These are phyloP conservation scores for Erethizon dorsatum DNA, from an alignment of 2,797 vertebrate genomes.

Conservation along the genomic window DNA sequence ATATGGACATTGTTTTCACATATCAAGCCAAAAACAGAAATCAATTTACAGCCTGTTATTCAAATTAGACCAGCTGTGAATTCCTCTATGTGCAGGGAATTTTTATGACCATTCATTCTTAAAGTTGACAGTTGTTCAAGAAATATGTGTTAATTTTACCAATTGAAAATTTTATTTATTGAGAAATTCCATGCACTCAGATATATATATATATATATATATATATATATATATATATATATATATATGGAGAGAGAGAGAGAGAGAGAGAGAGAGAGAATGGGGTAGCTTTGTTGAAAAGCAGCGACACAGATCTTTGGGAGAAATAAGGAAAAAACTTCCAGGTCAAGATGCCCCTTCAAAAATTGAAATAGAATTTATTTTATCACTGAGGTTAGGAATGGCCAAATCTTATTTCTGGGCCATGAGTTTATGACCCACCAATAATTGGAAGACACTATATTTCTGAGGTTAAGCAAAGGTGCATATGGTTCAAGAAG, in stretches of 20 bases:
- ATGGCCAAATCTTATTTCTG: constrained; percentile 51
- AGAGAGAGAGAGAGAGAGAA: no score
- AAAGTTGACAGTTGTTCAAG: constrained; percentile 74
- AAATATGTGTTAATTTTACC: constrained; percentile 81
- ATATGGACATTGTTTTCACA: constrained; percentile 63
- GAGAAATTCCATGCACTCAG: constrained; percentile 63
- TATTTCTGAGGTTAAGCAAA: constrained; percentile 39
- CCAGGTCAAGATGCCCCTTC: constrained; percentile 44
- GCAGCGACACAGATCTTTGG: constrained; percentile 42
- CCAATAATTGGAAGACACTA: neutral
- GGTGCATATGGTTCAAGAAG: neutral
- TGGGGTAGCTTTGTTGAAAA: constrained; percentile 46
- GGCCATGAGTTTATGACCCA: neutral
- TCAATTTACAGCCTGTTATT: constrained; percentile 79
- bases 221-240: no score
- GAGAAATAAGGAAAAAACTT: constrained; percentile 42
- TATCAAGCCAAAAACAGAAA: constrained; percentile 75
- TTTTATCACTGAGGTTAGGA: constrained; percentile 58
- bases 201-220: neutral
- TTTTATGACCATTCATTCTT: constrained; percentile 74
- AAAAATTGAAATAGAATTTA: constrained; percentile 66
- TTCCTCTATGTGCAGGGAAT: constrained; percentile 63
- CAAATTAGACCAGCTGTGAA: constrained; percentile 76
- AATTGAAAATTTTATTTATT: constrained; percentile 79
- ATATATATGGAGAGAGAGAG: no score